A percentile compares a stretch with the other conserved stretches of the same genome.
Conservation (phyloP, 2,113 vertebrate species). For the Xenotilapia caudafasciata region DNA sequence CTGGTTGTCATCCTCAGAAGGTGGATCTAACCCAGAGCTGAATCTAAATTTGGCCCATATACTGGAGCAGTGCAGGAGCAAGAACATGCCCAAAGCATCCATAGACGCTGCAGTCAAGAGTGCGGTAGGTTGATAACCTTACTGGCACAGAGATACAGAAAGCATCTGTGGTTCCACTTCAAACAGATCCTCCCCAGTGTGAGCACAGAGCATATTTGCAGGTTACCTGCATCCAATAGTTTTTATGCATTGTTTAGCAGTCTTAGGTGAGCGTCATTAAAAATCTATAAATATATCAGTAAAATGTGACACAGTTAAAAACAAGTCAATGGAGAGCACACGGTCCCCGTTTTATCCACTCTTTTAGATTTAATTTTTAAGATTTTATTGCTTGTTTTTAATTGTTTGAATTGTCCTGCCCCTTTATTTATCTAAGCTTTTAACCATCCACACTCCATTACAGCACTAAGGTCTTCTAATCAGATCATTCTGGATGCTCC, state of each 20-base stretch:
- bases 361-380: neutral
- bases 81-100: constrained; percentile 80
- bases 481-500: neutral
- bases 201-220: neutral
- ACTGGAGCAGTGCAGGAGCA: constrained; percentile 79
- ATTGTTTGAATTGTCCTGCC: neutral
- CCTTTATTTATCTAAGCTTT: neutral
- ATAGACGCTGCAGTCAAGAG: constrained; percentile 78
- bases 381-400: neutral
- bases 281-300: neutral
- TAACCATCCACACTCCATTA: neutral
- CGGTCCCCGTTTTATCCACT: neutral
- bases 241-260: neutral
- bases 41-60: constrained; percentile 75
- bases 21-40: constrained; percentile 80
- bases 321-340: neutral
- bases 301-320: neutral
- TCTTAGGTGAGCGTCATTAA: neutral
- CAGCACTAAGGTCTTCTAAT: neutral
- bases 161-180: neutral
- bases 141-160: neutral
- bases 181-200: neutral
- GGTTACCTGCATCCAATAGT: neutral
- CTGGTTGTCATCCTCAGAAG: constrained; percentile 67
- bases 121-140: constrained; percentile 59